phyloP scores from a whole-genome alignment of 1,140 invertebrate genomes.

The Drosophila micromelanica region DNA sequence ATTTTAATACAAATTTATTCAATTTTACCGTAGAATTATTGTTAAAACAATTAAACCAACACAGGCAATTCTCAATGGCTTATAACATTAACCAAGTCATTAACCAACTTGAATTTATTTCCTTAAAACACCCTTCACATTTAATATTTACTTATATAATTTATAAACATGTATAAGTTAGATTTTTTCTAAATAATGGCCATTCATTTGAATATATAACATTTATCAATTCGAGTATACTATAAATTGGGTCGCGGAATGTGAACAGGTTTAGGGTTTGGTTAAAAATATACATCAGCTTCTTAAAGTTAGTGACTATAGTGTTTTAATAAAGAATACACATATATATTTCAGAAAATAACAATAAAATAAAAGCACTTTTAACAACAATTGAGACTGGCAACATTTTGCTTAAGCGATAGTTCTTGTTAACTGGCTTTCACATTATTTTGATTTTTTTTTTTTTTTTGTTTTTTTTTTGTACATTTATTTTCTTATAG shows the following conservation, averaged over 20 bases:
- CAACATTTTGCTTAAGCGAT: neutral
- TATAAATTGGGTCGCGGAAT: slow-evolving; percentile 1
- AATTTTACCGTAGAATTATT: neutral
- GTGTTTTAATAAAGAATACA: neutral
- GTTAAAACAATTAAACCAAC: neutral
- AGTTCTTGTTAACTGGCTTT: slow-evolving; percentile 33
- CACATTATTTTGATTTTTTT: slow-evolving; percentile 2
- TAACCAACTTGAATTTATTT: neutral
- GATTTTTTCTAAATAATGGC: neutral
- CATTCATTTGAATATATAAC: neutral
- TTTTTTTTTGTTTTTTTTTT: too few relatives aligned
- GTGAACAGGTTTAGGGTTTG: neutral
- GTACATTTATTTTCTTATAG: slow-evolving; percentile 10
- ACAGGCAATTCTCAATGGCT: neutral
- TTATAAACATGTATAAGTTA: neutral
- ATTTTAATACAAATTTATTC: slow-evolving; percentile 8
- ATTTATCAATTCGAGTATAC: neutral
- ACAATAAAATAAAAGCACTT: slow-evolving; percentile 16
- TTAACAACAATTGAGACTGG: slow-evolving; percentile 5
- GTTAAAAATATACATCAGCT: neutral
- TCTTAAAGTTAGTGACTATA: slow-evolving; percentile 2
- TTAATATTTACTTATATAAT: neutral
- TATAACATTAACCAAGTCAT: neutral
- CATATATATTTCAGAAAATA: slow-evolving; percentile 10
- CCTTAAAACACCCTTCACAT: neutral